Evolutionary conservation across 2,113 vertebrate species (phyloP).

Genomic region (Lycocorax pyrrhopterus): DNA sequence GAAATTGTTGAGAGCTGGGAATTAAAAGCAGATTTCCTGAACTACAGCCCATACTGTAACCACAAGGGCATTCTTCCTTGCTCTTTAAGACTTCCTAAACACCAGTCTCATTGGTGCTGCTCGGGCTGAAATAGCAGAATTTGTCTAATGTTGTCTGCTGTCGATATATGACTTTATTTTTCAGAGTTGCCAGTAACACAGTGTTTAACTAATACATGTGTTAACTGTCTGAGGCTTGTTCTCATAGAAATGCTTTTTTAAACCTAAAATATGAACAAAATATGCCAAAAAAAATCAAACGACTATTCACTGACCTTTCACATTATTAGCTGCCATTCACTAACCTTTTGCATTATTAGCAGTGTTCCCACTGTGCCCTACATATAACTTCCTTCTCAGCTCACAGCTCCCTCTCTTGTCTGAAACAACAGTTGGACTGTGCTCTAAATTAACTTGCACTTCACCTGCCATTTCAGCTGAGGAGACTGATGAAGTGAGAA

Average conservation of each 20-base stretch:
- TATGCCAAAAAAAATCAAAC: neutral
- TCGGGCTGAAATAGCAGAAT: neutral
- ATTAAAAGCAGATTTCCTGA: neutral
- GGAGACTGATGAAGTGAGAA: slow-evolving; percentile 67
- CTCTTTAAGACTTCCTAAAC: neutral
- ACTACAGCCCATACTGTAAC: neutral
- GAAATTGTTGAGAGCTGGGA: neutral
- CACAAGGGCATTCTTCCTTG: neutral
- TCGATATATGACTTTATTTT: neutral
- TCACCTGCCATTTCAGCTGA: slow-evolving; percentile 61
- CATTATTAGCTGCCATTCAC: slow-evolving; percentile 43
- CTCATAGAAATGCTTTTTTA: neutral
- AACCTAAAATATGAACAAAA: neutral
- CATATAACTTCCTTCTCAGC: slow-evolving; percentile 24
- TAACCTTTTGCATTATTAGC: slow-evolving; percentile 53
- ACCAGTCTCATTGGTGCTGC: neutral
- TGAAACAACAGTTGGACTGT: slow-evolving; percentile 56
- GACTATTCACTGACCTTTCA: slow-evolving; percentile 47
- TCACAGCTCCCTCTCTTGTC: slow-evolving; percentile 55
- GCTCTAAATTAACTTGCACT: slow-evolving; percentile 66
- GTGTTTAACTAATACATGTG: neutral
- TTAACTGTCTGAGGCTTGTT: slow-evolving; percentile 3
- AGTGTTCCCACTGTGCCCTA: slow-evolving; percentile 52
- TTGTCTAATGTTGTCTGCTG: neutral
- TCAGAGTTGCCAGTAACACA: neutral